A percentile compares a stretch with the other conserved stretches of the same genome.
phyloP scores from a whole-genome alignment of 35 echinoderm and acorn worm genomes.

The Hemicentrotus pulcherrimus region DNA sequence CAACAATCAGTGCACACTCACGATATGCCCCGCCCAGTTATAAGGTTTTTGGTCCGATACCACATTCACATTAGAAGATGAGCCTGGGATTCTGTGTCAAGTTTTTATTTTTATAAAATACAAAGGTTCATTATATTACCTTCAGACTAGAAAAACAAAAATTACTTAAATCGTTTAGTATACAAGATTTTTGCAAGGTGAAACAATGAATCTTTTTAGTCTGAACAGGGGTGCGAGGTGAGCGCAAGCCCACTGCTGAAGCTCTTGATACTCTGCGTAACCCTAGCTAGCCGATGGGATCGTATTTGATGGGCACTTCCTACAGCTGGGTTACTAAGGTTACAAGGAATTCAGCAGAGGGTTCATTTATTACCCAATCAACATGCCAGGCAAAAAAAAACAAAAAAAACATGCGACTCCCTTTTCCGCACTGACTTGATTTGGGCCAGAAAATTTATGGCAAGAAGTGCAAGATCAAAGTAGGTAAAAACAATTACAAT shows the following conservation, averaged over 20 bases:
- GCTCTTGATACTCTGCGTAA: conserved; percentile 5
- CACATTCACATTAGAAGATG: too few relatives aligned
- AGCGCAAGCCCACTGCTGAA: not conserved
- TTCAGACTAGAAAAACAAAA: not conserved
- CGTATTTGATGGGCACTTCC: conserved; percentile 43
- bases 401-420: not conserved
- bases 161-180: too few relatives aligned
- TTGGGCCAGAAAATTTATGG: not conserved
- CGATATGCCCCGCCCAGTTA: too few relatives aligned
- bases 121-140: too few relatives aligned
- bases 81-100: too few relatives aligned
- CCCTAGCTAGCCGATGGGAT: conserved; percentile 13
- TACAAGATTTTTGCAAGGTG: not conserved
- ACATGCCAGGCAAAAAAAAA: not conserved
- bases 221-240: not conserved
- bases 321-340: conserved; percentile 36
- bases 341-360: conserved; percentile 27
- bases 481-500: not conserved
- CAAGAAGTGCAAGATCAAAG: not conserved
- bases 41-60: too few relatives aligned
- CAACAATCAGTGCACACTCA: too few relatives aligned
- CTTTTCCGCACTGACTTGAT: not conserved
- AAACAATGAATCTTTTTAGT: not conserved
- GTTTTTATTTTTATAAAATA: too few relatives aligned
- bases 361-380: conserved; percentile 39